Conservation (phyloP, 2,113 vertebrate genomes). For the Neomonachus schauinslandi region DNA sequence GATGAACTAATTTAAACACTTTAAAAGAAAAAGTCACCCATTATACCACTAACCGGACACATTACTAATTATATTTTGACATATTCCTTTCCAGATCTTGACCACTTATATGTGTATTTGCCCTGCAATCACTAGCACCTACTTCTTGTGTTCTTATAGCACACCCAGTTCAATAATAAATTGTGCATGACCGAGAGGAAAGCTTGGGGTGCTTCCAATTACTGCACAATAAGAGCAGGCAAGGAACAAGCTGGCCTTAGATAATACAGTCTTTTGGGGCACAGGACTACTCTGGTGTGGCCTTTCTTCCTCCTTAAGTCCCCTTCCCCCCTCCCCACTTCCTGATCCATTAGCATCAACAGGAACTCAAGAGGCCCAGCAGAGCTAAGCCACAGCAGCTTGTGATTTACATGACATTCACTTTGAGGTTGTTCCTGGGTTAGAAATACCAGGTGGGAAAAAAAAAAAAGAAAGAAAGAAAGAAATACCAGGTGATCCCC, state of each 20-base stretch:
- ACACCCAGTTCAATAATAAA: background rate
- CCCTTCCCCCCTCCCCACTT: background rate
- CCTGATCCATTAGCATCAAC: conserved; percentile 20
- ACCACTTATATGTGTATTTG: background rate
- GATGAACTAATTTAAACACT: background rate
- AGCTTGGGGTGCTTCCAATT: conserved; percentile 34
- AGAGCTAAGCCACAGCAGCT: background rate
- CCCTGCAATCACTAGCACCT: background rate
- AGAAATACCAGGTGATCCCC: conserved; percentile 27
- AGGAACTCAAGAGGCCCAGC: background rate
- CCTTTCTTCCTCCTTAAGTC: background rate
- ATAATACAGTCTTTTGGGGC: background rate
- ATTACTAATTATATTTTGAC: background rate
- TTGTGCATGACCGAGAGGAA: background rate
- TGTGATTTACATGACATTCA: background rate
- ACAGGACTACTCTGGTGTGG: background rate
- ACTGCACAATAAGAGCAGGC: conserved; percentile 19
- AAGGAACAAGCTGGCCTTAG: background rate
- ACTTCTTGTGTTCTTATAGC: background rate
- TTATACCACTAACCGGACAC: background rate
- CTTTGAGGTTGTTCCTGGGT: background rate
- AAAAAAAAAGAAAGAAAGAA: too few species aligned
- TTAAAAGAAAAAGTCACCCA: background rate
- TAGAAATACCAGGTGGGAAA: conserved; percentile 17
- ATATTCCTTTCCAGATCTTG: background rate